These are phyloP conservation scores for Biston betularia DNA, from an alignment of 2,888 invertebrate species.

Conservation along the genomic window DNA sequence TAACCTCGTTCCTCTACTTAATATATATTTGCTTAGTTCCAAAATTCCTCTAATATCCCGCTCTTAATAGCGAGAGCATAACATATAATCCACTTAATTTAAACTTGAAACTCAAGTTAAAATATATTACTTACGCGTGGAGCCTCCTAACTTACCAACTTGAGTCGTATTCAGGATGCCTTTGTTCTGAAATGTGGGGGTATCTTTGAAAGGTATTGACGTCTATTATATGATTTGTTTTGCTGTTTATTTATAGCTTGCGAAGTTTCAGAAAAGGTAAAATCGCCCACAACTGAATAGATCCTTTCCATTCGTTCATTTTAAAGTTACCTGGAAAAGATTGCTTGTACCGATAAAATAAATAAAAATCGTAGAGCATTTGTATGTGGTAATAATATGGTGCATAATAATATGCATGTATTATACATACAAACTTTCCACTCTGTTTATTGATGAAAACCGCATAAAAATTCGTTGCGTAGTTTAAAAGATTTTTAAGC, in stretches of 20 bases:
- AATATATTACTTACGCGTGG: constrained; percentile 33
- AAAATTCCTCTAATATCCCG: constrained; percentile 12
- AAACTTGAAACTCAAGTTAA: constrained; percentile 33
- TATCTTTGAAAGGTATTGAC: constrained; percentile 15
- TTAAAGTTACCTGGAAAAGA: too few relatives aligned
- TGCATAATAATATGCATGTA: too few relatives aligned
- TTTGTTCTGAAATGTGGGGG: constrained; percentile 21
- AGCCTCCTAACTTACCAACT: constrained; percentile 28
- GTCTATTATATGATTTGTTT: not conserved
- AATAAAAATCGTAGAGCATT: too few relatives aligned
- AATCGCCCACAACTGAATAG: too few relatives aligned
- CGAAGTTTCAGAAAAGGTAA: too few relatives aligned
- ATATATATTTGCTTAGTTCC: constrained; percentile 21
- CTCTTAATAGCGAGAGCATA: constrained; percentile 22
- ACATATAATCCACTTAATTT: constrained; percentile 34
- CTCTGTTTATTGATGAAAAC: too few relatives aligned
- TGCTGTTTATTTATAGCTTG: not conserved
- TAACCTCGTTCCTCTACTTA: constrained; percentile 15
- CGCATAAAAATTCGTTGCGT: too few relatives aligned
- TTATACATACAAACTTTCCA: too few relatives aligned
- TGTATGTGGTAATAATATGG: too few relatives aligned
- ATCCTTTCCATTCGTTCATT: too few relatives aligned
- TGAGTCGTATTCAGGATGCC: constrained; percentile 13
- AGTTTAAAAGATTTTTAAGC: too few relatives aligned
- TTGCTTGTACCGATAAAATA: too few relatives aligned